phyloP scores from a whole-genome alignment of 2,113 vertebrate species.

The Pyrgilauda ruficollis region DNA sequence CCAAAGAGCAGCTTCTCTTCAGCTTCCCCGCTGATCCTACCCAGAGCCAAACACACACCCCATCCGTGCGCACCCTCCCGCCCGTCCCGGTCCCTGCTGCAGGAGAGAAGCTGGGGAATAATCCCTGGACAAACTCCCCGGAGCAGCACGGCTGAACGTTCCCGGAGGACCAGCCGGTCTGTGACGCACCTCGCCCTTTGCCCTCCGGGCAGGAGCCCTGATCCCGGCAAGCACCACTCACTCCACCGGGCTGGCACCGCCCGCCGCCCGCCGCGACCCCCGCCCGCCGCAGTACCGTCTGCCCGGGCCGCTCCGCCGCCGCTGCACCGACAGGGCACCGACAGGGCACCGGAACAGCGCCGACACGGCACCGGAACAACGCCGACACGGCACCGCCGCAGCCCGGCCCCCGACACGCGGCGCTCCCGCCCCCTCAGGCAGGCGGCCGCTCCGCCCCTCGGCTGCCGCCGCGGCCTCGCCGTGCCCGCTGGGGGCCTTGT shows the following conservation, averaged over 20 bases:
- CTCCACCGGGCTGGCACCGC: not conserved
- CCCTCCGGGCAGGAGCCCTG: not conserved
- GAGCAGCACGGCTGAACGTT: not conserved
- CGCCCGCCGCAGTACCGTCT: not conserved
- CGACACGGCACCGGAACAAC: too few species aligned
- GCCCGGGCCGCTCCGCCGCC: not conserved
- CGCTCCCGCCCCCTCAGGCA: accelerated
- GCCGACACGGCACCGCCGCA: too few species aligned
- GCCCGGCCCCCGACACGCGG: accelerated
- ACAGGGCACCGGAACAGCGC: accelerated
- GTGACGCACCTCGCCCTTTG: too few species aligned
- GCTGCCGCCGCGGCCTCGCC: accelerated
- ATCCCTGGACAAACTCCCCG: not conserved
- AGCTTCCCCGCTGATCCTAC: not conserved
- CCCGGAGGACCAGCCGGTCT: accelerated
- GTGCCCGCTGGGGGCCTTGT: accelerated
- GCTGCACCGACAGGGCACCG: not conserved
- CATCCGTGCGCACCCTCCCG: accelerated
- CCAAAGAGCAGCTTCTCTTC: not conserved
- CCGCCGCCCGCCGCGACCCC: too few species aligned
- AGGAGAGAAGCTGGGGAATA: not conserved
- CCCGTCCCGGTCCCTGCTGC: not conserved
- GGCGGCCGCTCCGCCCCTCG: not conserved
- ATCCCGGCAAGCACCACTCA: not conserved
- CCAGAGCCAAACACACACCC: not conserved